These are phyloP conservation scores for Pentamera pediparva DNA, from an alignment of 53 echinoderm and acorn worm genomes.

Conservation along the genomic window DNA sequence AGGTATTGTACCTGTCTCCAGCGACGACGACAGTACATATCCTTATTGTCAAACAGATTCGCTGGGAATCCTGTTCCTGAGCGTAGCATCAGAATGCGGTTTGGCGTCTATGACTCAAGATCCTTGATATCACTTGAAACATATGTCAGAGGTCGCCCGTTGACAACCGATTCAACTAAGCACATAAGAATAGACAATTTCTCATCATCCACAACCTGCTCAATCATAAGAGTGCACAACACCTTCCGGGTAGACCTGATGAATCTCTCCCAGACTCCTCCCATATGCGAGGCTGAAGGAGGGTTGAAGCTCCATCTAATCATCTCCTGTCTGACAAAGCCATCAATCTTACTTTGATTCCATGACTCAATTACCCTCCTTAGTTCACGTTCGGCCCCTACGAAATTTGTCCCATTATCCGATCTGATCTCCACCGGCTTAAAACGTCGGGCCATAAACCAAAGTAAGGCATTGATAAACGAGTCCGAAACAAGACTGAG, in stretches of 20 bases:
- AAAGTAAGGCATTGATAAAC: constrained; percentile 46
- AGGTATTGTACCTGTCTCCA: constrained; percentile 4
- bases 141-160: constrained; percentile 32
- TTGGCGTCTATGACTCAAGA: background rate
- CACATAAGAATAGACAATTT: constrained; percentile 30
- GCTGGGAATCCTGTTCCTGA: background rate
- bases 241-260: constrained; percentile 53
- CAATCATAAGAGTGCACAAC: constrained; percentile 23
- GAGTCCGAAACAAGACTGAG: constrained; percentile 46
- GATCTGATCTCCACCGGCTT: constrained; percentile 47
- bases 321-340: constrained; percentile 31
- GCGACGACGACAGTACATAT: background rate
- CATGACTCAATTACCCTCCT: constrained; percentile 16
- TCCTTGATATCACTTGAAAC: constrained; percentile 10
- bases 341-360: constrained; percentile 38
- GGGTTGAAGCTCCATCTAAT: constrained; percentile 64
- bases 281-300: constrained; percentile 61
- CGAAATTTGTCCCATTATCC: constrained; percentile 75
- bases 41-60: background rate
- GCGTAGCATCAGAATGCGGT: background rate
- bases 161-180: constrained; percentile 36
- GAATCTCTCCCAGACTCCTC: constrained; percentile 59
- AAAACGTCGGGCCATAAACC: constrained; percentile 52
- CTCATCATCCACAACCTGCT: constrained; percentile 52
- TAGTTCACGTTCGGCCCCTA: constrained; percentile 58